A percentile compares a stretch with the other conserved stretches of the same genome.
phyloP scores from a whole-genome alignment of 2,888 invertebrate species.

The Erynnis tages region DNA sequence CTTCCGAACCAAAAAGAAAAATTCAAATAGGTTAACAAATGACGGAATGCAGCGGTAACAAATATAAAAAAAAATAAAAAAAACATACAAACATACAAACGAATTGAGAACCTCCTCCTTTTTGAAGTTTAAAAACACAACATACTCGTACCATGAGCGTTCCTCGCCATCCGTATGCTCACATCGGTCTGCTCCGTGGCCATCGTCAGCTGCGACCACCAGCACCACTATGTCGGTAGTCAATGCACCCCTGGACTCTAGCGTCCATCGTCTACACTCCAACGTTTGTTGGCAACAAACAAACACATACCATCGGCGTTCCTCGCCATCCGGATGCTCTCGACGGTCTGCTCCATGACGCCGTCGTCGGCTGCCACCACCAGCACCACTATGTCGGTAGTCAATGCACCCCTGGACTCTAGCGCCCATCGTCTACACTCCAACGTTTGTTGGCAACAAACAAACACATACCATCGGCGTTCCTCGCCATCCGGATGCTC shows the following conservation, averaged over 20 bases:
- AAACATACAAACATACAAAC: no score
- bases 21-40: no score
- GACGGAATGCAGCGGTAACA: no score
- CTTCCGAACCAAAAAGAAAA: no score
- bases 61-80: no score
- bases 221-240: slow-evolving; percentile 97
- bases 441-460: no score
- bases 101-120: no score
- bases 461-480: slow-evolving; percentile 85
- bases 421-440: no score
- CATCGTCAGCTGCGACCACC: slow-evolving; percentile 99
- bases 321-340: slow-evolving; percentile 93
- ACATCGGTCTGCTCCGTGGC: slow-evolving; percentile 98
- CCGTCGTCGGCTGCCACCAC: slow-evolving; percentile 99
- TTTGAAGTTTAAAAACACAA: no score
- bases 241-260: slow-evolving; percentile 96
- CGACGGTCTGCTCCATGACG: slow-evolving; percentile 98
- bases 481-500: slow-evolving; percentile 92
- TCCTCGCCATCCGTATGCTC: slow-evolving; percentile 92
- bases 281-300: no score
- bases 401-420: slow-evolving; percentile 95
- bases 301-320: slow-evolving; percentile 84
- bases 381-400: slow-evolving; percentile 96
- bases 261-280: no score
- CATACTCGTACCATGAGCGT: slow-evolving; percentile 83